Evolutionary conservation across 2,888 invertebrate genomes (phyloP).

Genomic region (Coleophora deauratella): DNA sequence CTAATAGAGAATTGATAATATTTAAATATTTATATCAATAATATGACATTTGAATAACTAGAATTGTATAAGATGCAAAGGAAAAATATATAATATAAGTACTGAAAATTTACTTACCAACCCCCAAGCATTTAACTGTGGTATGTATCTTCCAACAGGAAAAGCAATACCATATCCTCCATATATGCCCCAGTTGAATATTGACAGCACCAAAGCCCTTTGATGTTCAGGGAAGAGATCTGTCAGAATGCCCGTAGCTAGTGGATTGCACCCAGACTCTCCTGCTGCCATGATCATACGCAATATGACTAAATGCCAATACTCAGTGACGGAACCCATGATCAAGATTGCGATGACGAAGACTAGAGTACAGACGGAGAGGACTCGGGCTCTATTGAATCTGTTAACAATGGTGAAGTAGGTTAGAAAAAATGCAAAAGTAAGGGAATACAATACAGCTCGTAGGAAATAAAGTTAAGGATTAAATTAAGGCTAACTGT

Average conservation of each 20-base stretch:
- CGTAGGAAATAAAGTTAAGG: too few relatives aligned
- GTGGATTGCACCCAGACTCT: constrained; percentile 90
- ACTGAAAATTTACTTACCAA: constrained; percentile 65
- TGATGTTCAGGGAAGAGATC: constrained; percentile 87
- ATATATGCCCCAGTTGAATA: constrained; percentile 97
- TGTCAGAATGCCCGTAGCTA: constrained; percentile 88
- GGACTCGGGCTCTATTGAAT: constrained; percentile 82
- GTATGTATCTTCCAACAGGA: constrained; percentile 91
- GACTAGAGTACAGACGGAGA: constrained; percentile 84
- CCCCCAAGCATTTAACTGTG: constrained; percentile 81
- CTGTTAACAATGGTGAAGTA: constrained; percentile 27
- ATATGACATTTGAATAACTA: too few relatives aligned
- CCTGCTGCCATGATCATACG: constrained; percentile 91
- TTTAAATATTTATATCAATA: too few relatives aligned
- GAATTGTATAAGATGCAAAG: too few relatives aligned
- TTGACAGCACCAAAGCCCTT: constrained; percentile 90
- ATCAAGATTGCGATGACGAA: constrained; percentile 88
- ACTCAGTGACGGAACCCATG: constrained; percentile 88
- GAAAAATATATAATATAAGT: too few relatives aligned
- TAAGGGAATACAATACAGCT: too few relatives aligned
- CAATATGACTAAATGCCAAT: constrained; percentile 92
- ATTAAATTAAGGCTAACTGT: too few relatives aligned
- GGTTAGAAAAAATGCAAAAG: too few relatives aligned
- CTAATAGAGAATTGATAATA: too few relatives aligned
- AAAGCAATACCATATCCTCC: constrained; percentile 95